A percentile compares a stretch with the other conserved stretches of the same genome.
These are phyloP conservation scores for Poecilia wingei DNA, from an alignment of 2,797 vertebrate genomes.

Conservation along the genomic window DNA sequence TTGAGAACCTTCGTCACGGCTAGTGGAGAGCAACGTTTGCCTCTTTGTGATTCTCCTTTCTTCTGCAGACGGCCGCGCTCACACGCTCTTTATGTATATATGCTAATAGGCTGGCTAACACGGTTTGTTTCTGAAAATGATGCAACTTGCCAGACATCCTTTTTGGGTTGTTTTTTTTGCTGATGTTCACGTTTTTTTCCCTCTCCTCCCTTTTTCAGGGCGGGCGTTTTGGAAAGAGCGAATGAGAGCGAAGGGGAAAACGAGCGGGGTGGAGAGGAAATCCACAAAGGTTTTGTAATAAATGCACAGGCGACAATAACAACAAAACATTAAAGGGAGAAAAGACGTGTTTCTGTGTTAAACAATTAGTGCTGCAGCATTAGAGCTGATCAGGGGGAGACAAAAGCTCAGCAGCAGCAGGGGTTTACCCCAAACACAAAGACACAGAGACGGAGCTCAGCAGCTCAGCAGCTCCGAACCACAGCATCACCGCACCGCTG, in stretches of 20 bases:
- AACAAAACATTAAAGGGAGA: constrained; percentile 84
- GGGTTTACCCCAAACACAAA: constrained; percentile 81
- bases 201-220: constrained; percentile 53
- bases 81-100: constrained; percentile 78
- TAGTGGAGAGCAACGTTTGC: constrained; percentile 71
- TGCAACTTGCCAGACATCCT: constrained; percentile 84
- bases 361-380: constrained; percentile 85
- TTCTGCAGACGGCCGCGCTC: constrained; percentile 72
- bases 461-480: constrained; percentile 7
- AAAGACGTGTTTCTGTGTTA: constrained; percentile 85
- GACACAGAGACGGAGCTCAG: constrained; percentile 75
- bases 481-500: too few relatives aligned
- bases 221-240: constrained; percentile 62
- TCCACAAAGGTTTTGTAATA: constrained; percentile 84
- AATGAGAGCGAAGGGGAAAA: constrained; percentile 29
- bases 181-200: constrained; percentile 73
- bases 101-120: constrained; percentile 82
- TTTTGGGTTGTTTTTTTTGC: constrained; percentile 70
- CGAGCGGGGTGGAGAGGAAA: constrained; percentile 48
- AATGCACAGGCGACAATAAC: constrained; percentile 81
- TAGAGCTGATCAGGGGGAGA: constrained; percentile 79
- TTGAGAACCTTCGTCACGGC: constrained; percentile 79
- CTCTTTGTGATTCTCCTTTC: constrained; percentile 76
- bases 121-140: constrained; percentile 81
- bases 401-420: constrained; percentile 77